Conservation (phyloP, 2,113 vertebrate species). For the Alligator sinensis region DNA sequence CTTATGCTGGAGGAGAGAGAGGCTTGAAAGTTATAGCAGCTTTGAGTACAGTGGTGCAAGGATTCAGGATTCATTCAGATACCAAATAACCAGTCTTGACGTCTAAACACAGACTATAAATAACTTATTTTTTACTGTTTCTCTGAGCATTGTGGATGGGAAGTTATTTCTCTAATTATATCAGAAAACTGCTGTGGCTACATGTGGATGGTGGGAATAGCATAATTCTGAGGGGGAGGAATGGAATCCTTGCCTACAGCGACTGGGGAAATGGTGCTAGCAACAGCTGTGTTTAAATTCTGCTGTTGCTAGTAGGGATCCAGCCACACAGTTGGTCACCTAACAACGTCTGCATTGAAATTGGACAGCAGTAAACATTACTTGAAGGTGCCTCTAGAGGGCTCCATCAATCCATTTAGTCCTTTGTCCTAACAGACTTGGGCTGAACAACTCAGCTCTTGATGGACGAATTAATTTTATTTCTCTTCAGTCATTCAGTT, state of each 20-base stretch:
- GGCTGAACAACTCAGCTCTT: not conserved
- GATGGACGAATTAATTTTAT: not conserved
- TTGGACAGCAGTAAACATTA: not conserved
- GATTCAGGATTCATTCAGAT: accelerated
- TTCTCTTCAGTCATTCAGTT: not conserved
- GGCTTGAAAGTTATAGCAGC: accelerated
- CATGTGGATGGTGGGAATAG: not conserved
- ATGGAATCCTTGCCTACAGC: accelerated
- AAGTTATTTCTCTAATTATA: not conserved
- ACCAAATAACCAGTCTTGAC: not conserved
- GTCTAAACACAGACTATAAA: not conserved
- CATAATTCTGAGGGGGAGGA: accelerated
- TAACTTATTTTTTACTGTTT: not conserved
- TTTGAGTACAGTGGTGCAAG: accelerated
- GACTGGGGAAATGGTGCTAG: not conserved
- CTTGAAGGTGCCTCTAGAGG: conserved; percentile 58
- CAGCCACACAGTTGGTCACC: not conserved
- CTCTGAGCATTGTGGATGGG: accelerated
- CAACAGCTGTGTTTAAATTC: not conserved
- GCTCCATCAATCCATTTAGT: not conserved
- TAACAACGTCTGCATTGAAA: accelerated
- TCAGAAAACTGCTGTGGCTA: not conserved
- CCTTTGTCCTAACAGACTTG: accelerated
- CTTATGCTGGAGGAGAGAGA: accelerated
- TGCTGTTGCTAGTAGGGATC: not conserved